A percentile compares a stretch with the other conserved stretches of the same genome.
phyloP scores from a whole-genome alignment of 1,140 invertebrate species.

The Euwallacea similis region DNA sequence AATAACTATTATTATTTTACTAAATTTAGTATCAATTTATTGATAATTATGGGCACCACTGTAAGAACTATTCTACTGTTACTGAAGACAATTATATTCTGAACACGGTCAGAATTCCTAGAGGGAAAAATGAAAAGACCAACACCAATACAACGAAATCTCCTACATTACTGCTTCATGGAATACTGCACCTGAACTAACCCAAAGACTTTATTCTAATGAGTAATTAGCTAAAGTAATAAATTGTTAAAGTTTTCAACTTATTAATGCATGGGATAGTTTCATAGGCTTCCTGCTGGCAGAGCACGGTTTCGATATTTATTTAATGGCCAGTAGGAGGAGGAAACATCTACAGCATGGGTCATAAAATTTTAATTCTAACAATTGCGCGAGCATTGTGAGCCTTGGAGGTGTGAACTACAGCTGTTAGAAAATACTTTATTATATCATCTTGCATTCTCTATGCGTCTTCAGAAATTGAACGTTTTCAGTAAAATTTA shows the following conservation, averaged over 20 bases:
- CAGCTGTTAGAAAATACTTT: too few relatives aligned
- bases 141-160: constrained; percentile 1
- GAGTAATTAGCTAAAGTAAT: background rate
- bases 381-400: too few relatives aligned
- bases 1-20: too few relatives aligned
- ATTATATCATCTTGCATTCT: too few relatives aligned
- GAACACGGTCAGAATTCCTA: constrained; percentile 67
- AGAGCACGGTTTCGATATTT: constrained; percentile 54
- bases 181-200: constrained; percentile 16
- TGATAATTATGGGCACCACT: constrained; percentile 61
- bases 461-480: too few relatives aligned
- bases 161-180: constrained; percentile 6
- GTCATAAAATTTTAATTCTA: constrained; percentile 59
- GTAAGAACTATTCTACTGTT: constrained; percentile 64
- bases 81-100: constrained; percentile 74
- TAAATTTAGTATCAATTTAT: constrained; percentile 52
- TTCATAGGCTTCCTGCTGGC: constrained; percentile 44
- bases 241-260: too few relatives aligned
- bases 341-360: constrained; percentile 66
- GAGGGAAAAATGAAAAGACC: constrained; percentile 43
- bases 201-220: constrained; percentile 5
- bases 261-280: constrained; percentile 20
- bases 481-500: too few relatives aligned
- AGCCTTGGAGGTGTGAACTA: too few relatives aligned
- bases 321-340: constrained; percentile 73